Evolutionary conservation across 1,140 invertebrate genomes (phyloP), one percentile per base, ranked within the genome.

Genomic region (Pteromalus puparum): DNA sequence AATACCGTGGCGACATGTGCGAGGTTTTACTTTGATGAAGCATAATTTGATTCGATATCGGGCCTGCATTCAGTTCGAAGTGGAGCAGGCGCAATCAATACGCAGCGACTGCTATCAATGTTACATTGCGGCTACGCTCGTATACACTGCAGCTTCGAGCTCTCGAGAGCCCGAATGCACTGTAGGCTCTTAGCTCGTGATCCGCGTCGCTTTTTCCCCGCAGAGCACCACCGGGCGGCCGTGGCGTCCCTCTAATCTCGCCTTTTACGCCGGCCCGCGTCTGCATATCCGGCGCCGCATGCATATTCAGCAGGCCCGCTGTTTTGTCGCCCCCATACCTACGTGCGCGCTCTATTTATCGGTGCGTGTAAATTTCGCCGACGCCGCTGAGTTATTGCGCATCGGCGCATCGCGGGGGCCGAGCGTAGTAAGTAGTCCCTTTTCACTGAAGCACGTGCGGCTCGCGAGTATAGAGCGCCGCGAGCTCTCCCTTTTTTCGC

Each of bases 311-410:
- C 0, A 12, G 70, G 13, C 13, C 72, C 26, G 72, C 34, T 74
- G 28, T 74, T 34, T 74, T 74, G 72, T 74, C 34, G 34, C 34
- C 72, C 72, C 30, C 72, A 38, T 38, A 38, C 6, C 2, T 34
- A 5, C 38, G 6, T 42, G 6, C 72, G 26, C 18, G 34, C 72
- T 26, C 30, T 74, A 74, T 74, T 74, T 74, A 74, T 74, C 34
- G 30, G 34, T 42, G 72, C 72, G 72, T 74, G 72, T 74, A 74
- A 74, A 74, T 74, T 74, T 74, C 34, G 34, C 72, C 72, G 26
- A 12, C 72, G 67, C 67, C 24, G 13, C 72, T 74, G 72, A 74
- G 72, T 74, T 74, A 74, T 74, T 38, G 72, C 72, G 10, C 5
- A 18, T n/a, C 6, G 18, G 72, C 72, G 10, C 5, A 18, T n/a